Base-by-base conservation (phyloP, 2,797 vertebrate genomes). In the Sebastes trivittatus region DNA sequence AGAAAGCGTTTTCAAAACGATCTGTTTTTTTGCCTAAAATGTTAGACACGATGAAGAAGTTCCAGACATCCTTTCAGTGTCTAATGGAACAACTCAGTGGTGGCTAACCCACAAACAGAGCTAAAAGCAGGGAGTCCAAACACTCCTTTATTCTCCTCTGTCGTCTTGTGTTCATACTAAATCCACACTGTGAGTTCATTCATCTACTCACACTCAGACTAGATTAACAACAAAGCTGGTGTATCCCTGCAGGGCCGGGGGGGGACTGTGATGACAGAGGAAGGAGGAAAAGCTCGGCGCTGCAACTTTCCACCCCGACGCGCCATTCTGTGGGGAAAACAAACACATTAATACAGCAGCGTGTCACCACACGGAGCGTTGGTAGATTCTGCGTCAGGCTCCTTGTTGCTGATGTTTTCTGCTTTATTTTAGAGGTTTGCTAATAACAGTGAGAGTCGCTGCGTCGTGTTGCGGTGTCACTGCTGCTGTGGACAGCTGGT, bases 151-250 rank as follows among this genome's bases (percentile, higher is more conserved):
- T 68, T 67, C 55, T 42, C 30, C 60, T 75, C 75, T 52, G 52
- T 42, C 36, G n/a, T 63, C 73, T 61, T 77, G 72, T 76, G 42
- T 78, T 88, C 65, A 34, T 62, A 74, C 65, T 65, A 71, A 79
- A 75, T 61, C 66, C 80, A 74, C n/a, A 54, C 56, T 56, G 52
- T 58, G 64, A 79, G 74, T 64, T 70, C 73, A 75, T 82, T 87
- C 77, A 87, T 84, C 77, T 77, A 46, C 77, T 84, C 72, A 13
- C 52, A 65, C 75, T 75, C 76, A 62, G 58, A 81, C 42, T 75
- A 78, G 84, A 89, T 79, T 78, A 77, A 78, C 77, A 88, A 78
- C 78, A 88, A 81, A 88, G 81, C 81, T n/a, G 34, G 68, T 85
- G 78, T 58, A 72, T 88, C 81, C 71, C 86, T 61, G 65, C 6